These are phyloP conservation scores for Nyctereutes procyonoides DNA, from an alignment of 2,113 vertebrate species.

Conservation along the genomic window DNA sequence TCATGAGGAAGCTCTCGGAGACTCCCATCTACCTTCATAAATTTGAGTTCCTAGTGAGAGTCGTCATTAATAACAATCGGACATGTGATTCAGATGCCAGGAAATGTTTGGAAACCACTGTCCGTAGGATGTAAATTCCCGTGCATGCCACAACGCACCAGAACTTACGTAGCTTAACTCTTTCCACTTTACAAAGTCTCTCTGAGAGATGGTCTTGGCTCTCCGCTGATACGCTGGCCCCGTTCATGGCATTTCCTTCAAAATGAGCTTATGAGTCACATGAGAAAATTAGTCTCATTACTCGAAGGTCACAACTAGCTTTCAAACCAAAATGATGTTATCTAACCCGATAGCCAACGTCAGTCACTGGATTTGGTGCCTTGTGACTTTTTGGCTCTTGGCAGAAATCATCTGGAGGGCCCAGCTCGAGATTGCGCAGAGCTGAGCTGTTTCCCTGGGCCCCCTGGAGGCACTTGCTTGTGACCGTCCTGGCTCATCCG, in stretches of 20 bases:
- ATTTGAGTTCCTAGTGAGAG: not conserved
- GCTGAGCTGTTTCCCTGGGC: too few species aligned
- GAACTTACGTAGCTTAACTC: not conserved
- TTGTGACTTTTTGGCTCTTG: not conserved
- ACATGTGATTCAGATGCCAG: not conserved
- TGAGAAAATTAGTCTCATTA: not conserved
- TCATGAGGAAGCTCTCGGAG: not conserved
- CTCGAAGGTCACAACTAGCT: not conserved
- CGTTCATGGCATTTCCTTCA: not conserved
- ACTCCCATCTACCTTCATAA: not conserved
- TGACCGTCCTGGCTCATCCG: not conserved
- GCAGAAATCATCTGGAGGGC: not conserved
- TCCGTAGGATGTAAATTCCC: rapidly evolving
- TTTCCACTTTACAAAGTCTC: not conserved
- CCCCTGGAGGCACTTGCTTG: not conserved
- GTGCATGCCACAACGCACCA: rapidly evolving
- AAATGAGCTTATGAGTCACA: not conserved
- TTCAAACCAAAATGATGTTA: not conserved
- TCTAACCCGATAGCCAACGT: not conserved
- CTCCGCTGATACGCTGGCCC: not conserved
- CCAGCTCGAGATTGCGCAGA: rapidly evolving
- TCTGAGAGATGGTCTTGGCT: not conserved
- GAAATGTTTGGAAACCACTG: not conserved
- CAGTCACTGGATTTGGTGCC: rapidly evolving
- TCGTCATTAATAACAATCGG: not conserved